phyloP scores from a whole-genome alignment of 2,113 vertebrate species.

The Percina caprodes region DNA sequence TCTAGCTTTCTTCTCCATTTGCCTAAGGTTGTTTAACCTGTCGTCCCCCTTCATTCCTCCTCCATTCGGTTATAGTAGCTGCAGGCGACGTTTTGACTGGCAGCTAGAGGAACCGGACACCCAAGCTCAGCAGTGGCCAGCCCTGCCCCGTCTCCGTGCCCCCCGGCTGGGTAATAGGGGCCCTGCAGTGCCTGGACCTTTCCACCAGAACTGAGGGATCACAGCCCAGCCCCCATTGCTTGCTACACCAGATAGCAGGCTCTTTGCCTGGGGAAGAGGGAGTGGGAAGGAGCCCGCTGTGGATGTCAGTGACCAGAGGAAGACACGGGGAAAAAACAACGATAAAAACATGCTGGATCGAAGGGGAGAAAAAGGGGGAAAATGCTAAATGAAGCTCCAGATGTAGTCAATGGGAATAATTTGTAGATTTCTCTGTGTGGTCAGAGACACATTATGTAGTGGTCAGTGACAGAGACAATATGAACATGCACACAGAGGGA shows the following conservation, averaged over 20 bases:
- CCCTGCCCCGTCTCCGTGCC: conserved; percentile 75
- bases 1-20: conserved; percentile 56
- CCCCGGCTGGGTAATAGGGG: conserved; percentile 74
- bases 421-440: conserved; percentile 47
- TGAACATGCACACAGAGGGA: conserved; percentile 13
- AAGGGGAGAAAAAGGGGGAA: conserved; percentile 25
- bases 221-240: conserved; percentile 55
- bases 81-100: conserved; percentile 80
- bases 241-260: conserved; percentile 69
- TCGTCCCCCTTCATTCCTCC: conserved; percentile 61
- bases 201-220: conserved; percentile 71
- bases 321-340: conserved; percentile 37
- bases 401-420: conserved; percentile 53
- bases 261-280: conserved; percentile 71
- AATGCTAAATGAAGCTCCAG: conserved; percentile 51
- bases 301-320: conserved; percentile 76
- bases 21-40: conserved; percentile 78
- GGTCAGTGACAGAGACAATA: conserved; percentile 24
- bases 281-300: conserved; percentile 75
- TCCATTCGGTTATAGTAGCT: conserved; percentile 75
- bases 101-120: conserved; percentile 81
- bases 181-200: conserved; percentile 75
- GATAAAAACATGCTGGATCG: conserved; percentile 54
- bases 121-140: conserved; percentile 72
- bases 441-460: conserved; percentile 33